Conservation (phyloP, 2,888 invertebrate species). For the Labia minor region DNA sequence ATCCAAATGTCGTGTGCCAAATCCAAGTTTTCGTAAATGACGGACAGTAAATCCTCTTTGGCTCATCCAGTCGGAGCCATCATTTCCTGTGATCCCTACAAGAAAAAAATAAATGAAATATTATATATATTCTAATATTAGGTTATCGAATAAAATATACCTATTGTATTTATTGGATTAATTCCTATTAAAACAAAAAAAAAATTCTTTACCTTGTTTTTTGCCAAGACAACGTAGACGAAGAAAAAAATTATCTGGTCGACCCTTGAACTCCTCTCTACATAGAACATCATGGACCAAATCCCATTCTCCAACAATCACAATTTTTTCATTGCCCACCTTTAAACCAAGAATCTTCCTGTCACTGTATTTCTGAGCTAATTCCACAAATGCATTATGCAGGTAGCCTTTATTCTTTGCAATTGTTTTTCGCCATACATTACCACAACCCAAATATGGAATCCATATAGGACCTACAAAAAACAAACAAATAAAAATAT, state of each 20-base stretch:
- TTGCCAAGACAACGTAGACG: slow-evolving; percentile 52
- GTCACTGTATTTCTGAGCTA: not conserved
- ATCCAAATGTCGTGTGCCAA: slow-evolving; percentile 45
- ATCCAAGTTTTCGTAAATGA: slow-evolving; percentile 45
- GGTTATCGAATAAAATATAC: too few species aligned
- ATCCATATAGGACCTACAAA: not conserved
- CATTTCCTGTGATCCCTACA: slow-evolving; percentile 49
- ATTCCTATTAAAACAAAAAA: too few species aligned
- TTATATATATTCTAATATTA: too few species aligned
- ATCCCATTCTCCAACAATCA: slow-evolving; percentile 45
- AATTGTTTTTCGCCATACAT: not conserved
- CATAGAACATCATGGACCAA: slow-evolving; percentile 43
- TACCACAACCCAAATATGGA: not conserved
- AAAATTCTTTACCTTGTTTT: slow-evolving; percentile 44
- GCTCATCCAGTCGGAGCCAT: slow-evolving; percentile 46
- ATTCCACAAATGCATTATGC: not conserved
- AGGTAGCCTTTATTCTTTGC: not conserved
- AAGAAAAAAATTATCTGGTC: slow-evolving; percentile 55
- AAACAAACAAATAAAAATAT: not conserved
- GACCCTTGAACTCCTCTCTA: slow-evolving; percentile 49
- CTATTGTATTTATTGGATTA: too few species aligned
- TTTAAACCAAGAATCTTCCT: slow-evolving; percentile 41
- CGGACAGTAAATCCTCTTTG: slow-evolving; percentile 45
- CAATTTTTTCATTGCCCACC: slow-evolving; percentile 42
- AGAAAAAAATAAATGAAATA: not conserved